Conservation (phyloP, 2,797 vertebrate genomes). For the Cryptoprocta ferox region DNA sequence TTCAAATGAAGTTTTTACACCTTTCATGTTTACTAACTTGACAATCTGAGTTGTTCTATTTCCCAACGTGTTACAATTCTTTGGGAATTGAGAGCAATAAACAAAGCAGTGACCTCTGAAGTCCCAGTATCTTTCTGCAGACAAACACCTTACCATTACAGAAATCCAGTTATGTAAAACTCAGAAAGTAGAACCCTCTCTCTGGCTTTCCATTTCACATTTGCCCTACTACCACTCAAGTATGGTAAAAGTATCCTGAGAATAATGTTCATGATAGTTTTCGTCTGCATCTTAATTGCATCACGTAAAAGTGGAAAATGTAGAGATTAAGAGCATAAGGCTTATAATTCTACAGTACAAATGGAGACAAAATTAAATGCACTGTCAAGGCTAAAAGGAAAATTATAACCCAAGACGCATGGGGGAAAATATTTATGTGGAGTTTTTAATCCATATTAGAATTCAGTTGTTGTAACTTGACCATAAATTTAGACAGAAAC, state of each 20-base stretch:
- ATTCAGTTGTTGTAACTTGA: conserved; percentile 34
- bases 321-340: conserved; percentile 28
- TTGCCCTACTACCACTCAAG: background rate
- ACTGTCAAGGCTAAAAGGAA: conserved; percentile 61
- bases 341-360: conserved; percentile 31
- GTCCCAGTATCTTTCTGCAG: background rate
- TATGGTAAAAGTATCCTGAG: conserved; percentile 48
- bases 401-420: conserved; percentile 75
- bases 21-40: conserved; percentile 37
- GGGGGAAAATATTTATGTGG: conserved; percentile 78
- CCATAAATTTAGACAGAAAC: conserved; percentile 61
- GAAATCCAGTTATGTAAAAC: conserved; percentile 22
- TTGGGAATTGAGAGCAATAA: conserved; percentile 12
- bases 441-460: conserved; percentile 78
- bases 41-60: background rate
- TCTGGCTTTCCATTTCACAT: background rate
- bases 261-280: conserved; percentile 35
- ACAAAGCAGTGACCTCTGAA: background rate
- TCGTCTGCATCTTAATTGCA: conserved; percentile 41
- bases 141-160: background rate
- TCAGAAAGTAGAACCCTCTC: background rate
- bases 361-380: conserved; percentile 45
- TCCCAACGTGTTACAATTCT: background rate
- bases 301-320: conserved; percentile 42
- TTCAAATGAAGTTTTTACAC: conserved; percentile 28